phyloP scores from a whole-genome alignment of 2,113 vertebrate genomes.

The Tragulus kanchil region DNA sequence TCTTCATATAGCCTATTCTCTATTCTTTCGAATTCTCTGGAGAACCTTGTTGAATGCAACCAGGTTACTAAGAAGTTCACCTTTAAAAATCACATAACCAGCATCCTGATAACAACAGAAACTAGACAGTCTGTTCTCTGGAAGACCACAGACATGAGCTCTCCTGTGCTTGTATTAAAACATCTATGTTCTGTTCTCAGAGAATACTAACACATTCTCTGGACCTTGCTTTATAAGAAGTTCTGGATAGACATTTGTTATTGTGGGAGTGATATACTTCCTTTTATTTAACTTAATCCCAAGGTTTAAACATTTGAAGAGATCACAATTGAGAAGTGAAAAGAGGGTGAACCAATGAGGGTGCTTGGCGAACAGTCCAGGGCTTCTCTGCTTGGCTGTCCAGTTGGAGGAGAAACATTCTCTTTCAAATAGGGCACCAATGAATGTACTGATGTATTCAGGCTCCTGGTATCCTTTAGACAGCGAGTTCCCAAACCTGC shows the following conservation, averaged over 20 bases:
- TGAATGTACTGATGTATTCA: neutral
- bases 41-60: neutral
- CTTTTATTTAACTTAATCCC: neutral
- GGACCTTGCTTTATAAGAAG: neutral
- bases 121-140: neutral
- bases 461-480: neutral
- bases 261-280: neutral
- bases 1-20: neutral
- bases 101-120: neutral
- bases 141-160: neutral
- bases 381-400: neutral
- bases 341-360: too few species aligned
- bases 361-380: neutral
- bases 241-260: neutral
- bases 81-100: neutral
- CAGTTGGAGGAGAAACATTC: neutral
- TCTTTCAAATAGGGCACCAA: neutral
- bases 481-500: accelerated
- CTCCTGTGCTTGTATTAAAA: neutral
- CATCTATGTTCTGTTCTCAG: neutral
- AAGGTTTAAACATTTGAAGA: neutral
- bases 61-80: neutral
- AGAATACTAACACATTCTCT: neutral
- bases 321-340: neutral
- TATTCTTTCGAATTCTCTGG: neutral